Evolutionary conservation across 92 coral and sea anemone species (phyloP), one percentile per base, ranked within the genome.

Genomic region (Phymanthus crucifer): DNA sequence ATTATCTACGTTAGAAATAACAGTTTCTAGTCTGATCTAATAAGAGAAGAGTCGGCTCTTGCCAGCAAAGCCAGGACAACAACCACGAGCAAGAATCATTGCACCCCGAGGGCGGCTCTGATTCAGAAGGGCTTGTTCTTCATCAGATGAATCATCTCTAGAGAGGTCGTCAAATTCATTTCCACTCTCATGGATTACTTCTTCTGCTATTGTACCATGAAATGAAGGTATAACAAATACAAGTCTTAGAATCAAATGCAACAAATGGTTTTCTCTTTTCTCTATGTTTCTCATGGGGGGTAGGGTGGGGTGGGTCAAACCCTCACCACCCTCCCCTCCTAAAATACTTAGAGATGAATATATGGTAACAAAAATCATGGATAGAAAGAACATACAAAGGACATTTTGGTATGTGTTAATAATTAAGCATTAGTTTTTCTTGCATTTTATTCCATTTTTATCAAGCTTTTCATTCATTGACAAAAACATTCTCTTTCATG

Each of bases 191-290:
- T 71, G 85, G 81, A 85, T 84, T 75, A 86, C 87, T 68, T 87
- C 97, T 70, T 92, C 97, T 50, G 97, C 94, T 92, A 87, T 71
- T 76, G 89, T 83, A 76, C 82, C 84, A 90, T 88, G 87, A 78
- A 92, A 92, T 87, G 93, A 92, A 92, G 97, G 97, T 89, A 90
- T 87, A 92, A 92, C 90, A 92, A 88, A 81, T 24, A 61, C 56
- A 90, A 35, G 80, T 82, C 93, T 92, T 92, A 92, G 97, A 90
- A 87, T 87, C 76, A 26, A 34, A 34, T 40, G 36, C 35, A 48
- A 72, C 64, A 80, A 19, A 56, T 31, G 11, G 32, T 14, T 46
- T 23, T 14, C 78, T n/a, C 34, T 32, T 33, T 37, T 32, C 75
- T 47, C 83, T 43, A 43, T 43, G 48, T 38, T 74, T 40, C 74